phyloP scores from a whole-genome alignment of 2,797 vertebrate species.

The Leptoclinus maculatus region DNA sequence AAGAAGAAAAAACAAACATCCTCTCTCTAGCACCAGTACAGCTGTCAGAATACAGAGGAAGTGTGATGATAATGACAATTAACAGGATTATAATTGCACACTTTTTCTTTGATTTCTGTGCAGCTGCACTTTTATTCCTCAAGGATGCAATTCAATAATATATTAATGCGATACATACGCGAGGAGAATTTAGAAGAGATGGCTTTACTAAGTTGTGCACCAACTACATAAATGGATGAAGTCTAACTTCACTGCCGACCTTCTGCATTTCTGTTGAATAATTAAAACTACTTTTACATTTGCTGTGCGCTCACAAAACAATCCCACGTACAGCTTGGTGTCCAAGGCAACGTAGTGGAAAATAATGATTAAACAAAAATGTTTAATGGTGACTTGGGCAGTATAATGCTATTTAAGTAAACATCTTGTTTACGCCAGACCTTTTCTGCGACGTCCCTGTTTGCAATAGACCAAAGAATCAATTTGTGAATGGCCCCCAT shows the following conservation, averaged over 20 bases:
- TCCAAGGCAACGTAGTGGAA: slow-evolving; percentile 1
- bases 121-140: slow-evolving; percentile 15
- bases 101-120: slow-evolving; percentile 23
- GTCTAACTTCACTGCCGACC: neutral
- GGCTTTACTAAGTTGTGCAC: neutral
- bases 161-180: neutral
- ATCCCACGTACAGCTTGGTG: neutral
- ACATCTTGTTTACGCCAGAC: neutral
- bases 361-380: neutral
- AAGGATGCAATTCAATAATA: slow-evolving; percentile 17
- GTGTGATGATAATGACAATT: slow-evolving; percentile 46
- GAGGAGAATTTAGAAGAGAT: neutral
- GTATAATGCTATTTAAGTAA: neutral
- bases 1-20: neutral
- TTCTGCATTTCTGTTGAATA: slow-evolving; percentile 16
- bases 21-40: slow-evolving; percentile 27
- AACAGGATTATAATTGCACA: slow-evolving; percentile 54
- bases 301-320: neutral
- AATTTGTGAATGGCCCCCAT: neutral
- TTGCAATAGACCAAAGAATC: slow-evolving; percentile 5
- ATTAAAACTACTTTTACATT: neutral
- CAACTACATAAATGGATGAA: neutral
- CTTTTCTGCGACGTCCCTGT: neutral
- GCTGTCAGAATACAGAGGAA: slow-evolving; percentile 48
- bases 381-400: neutral